Evolutionary conservation across 2,797 vertebrate species (phyloP).

Genomic region (Ciconia nigra): DNA sequence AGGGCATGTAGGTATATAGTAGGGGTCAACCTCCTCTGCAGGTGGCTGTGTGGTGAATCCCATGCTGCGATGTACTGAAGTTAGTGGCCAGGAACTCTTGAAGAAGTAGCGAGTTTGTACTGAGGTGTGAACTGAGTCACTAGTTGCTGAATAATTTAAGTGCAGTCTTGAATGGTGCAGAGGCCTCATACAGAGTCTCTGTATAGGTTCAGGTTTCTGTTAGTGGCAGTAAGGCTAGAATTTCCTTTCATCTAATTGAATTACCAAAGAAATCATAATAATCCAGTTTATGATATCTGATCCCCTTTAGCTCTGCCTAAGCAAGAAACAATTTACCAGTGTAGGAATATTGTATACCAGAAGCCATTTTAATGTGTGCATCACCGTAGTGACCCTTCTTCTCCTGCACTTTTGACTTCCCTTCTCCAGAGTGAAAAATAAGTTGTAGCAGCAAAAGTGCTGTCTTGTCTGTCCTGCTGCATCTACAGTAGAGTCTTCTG

Average conservation of each 20-base stretch:
- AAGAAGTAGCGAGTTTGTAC: background rate
- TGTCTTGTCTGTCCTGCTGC: background rate
- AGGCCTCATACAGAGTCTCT: background rate
- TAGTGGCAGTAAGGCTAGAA: background rate
- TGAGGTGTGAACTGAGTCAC: background rate
- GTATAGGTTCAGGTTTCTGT: background rate
- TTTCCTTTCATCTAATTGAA: background rate
- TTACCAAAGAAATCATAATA: background rate
- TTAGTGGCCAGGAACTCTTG: background rate
- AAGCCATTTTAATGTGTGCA: background rate
- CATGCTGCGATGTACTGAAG: background rate
- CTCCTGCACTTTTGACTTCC: background rate
- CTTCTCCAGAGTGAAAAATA: background rate
- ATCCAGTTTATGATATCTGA: background rate
- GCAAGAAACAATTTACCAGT: background rate
- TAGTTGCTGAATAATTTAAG: background rate
- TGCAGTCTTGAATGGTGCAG: background rate
- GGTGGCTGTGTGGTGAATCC: background rate
- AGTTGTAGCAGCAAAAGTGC: background rate
- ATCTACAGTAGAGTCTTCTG: background rate
- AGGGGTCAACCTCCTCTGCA: background rate
- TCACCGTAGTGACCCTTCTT: background rate
- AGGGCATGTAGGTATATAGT: accelerated
- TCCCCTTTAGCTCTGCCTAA: background rate
- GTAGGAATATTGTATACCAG: background rate